These are phyloP conservation scores for Azemiops feae DNA, from an alignment of 2,113 vertebrate species.

Conservation along the genomic window DNA sequence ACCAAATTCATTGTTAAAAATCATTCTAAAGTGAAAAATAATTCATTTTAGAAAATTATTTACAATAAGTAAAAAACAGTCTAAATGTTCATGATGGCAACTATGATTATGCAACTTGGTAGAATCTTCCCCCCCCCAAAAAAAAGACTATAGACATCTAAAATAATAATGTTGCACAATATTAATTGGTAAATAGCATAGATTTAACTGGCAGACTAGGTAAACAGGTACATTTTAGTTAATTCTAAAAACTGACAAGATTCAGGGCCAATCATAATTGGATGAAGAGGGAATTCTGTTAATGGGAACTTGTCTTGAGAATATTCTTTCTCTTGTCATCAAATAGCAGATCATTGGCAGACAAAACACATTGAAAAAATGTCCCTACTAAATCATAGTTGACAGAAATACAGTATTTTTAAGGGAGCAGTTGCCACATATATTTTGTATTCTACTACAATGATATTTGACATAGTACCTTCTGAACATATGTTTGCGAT, in stretches of 20 bases:
- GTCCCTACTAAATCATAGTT: not conserved
- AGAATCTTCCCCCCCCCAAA: not conserved
- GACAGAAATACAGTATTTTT: not conserved
- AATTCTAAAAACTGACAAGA: not conserved
- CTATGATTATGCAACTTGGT: not conserved
- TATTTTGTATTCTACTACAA: not conserved
- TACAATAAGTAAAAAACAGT: not conserved
- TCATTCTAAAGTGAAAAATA: not conserved
- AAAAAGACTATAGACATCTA: not conserved
- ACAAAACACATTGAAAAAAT: not conserved
- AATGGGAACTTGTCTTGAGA: not conserved
- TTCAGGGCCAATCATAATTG: not conserved
- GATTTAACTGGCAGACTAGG: not conserved
- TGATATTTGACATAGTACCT: not conserved
- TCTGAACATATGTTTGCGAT: not conserved
- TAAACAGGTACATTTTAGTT: not conserved
- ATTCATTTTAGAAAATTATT: not conserved
- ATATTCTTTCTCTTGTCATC: not conserved
- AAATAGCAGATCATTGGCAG: not conserved
- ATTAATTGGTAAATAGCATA: not conserved
- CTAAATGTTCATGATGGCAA: not conserved
- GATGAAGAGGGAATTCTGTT: not conserved
- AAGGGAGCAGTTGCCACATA: not conserved
- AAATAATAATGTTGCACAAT: not conserved
- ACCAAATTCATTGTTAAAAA: not conserved